phyloP scores from a whole-genome alignment of 1,140 invertebrate genomes.

The Penaeus indicus region DNA sequence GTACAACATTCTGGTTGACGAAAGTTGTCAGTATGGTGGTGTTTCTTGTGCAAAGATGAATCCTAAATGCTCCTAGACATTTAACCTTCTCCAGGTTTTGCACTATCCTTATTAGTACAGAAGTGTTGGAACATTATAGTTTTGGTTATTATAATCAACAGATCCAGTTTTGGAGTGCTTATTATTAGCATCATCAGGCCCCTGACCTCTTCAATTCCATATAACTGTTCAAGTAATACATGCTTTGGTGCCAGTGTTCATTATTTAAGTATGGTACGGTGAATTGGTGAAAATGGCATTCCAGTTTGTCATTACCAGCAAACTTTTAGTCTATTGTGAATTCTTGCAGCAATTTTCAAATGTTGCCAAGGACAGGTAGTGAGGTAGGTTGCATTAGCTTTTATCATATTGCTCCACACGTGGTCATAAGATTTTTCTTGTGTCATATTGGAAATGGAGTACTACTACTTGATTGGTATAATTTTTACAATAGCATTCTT shows the following conservation, averaged over 20 bases:
- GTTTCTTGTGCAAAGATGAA: slow-evolving; percentile 40
- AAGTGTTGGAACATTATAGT: slow-evolving; percentile 22
- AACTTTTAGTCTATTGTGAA: slow-evolving; percentile 31
- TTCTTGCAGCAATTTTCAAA: background rate
- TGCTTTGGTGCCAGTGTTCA: slow-evolving; percentile 53
- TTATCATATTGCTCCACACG: slow-evolving; percentile 41
- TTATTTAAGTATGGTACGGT: slow-evolving; percentile 39
- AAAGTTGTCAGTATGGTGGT: slow-evolving; percentile 31
- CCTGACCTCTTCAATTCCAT: slow-evolving; percentile 39
- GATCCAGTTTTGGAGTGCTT: slow-evolving; percentile 38
- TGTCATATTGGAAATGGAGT: slow-evolving; percentile 49
- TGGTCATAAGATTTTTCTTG: slow-evolving; percentile 27
- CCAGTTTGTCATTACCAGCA: slow-evolving; percentile 39
- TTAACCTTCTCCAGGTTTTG: slow-evolving; percentile 32
- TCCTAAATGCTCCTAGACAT: slow-evolving; percentile 46
- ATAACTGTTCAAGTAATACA: slow-evolving; percentile 37
- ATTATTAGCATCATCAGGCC: slow-evolving; percentile 46
- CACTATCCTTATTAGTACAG: slow-evolving; percentile 42
- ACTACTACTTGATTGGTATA: slow-evolving; percentile 29
- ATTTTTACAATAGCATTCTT: slow-evolving; percentile 53
- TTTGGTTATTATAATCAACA: slow-evolving; percentile 32
- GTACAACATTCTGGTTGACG: slow-evolving; percentile 35
- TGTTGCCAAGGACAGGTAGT: background rate
- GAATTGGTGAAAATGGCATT: slow-evolving; percentile 50
- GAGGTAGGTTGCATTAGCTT: slow-evolving; percentile 28